These are phyloP conservation scores for Tupiocoris notatus DNA, from an alignment of 2,888 invertebrate species.

Conservation along the genomic window DNA sequence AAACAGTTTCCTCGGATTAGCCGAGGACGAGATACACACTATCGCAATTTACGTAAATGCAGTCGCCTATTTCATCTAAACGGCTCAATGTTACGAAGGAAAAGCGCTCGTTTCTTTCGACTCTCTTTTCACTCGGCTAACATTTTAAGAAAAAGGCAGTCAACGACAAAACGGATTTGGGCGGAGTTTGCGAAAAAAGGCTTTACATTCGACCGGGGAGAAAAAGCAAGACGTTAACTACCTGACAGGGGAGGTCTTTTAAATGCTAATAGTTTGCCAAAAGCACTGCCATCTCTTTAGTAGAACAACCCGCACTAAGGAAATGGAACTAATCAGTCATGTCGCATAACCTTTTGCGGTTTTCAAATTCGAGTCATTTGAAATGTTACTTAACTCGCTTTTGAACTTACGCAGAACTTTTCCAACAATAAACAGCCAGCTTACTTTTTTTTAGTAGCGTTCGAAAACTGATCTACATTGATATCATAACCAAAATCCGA, in stretches of 20 bases:
- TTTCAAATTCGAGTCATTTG: no score
- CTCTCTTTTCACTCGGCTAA: not conserved
- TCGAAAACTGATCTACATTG: no score
- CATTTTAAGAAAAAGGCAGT: not conserved
- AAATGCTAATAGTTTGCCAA: not conserved
- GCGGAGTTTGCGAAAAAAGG: not conserved
- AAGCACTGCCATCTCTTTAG: not conserved
- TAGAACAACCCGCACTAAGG: not conserved
- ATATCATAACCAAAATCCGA: no score
- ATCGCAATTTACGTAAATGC: conserved; percentile 35
- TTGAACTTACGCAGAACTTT: no score
- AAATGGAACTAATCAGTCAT: not conserved
- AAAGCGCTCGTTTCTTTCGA: not conserved
- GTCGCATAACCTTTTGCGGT: not conserved
- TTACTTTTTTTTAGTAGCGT: no score
- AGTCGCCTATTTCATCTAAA: conserved; percentile 1
- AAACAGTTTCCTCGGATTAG: conserved; percentile 36
- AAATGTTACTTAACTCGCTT: no score
- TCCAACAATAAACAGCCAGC: no score
- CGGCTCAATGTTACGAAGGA: not conserved
- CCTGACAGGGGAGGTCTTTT: not conserved
- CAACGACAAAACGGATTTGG: not conserved
- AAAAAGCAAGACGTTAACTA: not conserved
- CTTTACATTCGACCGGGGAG: not conserved
- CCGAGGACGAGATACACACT: conserved; percentile 17